These are phyloP conservation scores for Drosophila aldrichi DNA, from an alignment of 2,888 invertebrate species.

Conservation along the genomic window DNA sequence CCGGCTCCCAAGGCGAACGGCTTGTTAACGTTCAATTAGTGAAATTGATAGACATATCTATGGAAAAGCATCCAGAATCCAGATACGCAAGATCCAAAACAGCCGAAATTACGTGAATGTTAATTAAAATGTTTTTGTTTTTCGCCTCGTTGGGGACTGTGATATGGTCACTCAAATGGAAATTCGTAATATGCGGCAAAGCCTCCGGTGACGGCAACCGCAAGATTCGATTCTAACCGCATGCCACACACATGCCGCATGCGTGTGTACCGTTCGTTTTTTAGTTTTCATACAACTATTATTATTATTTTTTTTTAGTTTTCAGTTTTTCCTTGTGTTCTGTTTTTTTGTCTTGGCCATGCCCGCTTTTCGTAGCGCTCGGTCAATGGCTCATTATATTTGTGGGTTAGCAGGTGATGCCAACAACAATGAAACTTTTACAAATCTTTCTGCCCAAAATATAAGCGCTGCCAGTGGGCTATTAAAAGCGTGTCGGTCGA, in stretches of 20 bases:
- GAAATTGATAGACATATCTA: conserved; percentile 79
- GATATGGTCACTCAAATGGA: conserved; percentile 68
- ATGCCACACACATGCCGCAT: conserved; percentile 67
- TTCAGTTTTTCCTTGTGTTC: conserved; percentile 17
- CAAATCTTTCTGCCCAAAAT: conserved; percentile 44
- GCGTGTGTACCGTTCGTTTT: conserved; percentile 62
- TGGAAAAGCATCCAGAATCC: conserved; percentile 37
- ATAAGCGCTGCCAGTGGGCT: conserved; percentile 43
- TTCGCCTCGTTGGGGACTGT: conserved; percentile 30
- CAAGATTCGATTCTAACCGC: conserved; percentile 62
- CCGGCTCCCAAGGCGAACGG: conserved; percentile 44
- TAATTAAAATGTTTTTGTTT: conserved; percentile 71
- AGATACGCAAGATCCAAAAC: conserved; percentile 23
- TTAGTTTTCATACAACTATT: conserved; percentile 13
- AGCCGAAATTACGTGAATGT: conserved; percentile 59
- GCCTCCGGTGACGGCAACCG: conserved; percentile 38
- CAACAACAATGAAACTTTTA: conserved; percentile 54
- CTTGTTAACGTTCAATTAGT: conserved; percentile 80
- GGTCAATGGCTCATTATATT: conserved; percentile 80
- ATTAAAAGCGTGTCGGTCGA: conserved; percentile 77
- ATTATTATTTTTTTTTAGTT: conserved; percentile 11
- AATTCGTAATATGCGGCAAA: conserved; percentile 50
- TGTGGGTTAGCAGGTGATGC: conserved; percentile 81
- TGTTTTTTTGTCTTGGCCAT: conserved; percentile 26
- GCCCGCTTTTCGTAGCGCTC: conserved; percentile 43